Conservation (phyloP, 2,888 invertebrate genomes). For the Synanthedon vespiformis region DNA sequence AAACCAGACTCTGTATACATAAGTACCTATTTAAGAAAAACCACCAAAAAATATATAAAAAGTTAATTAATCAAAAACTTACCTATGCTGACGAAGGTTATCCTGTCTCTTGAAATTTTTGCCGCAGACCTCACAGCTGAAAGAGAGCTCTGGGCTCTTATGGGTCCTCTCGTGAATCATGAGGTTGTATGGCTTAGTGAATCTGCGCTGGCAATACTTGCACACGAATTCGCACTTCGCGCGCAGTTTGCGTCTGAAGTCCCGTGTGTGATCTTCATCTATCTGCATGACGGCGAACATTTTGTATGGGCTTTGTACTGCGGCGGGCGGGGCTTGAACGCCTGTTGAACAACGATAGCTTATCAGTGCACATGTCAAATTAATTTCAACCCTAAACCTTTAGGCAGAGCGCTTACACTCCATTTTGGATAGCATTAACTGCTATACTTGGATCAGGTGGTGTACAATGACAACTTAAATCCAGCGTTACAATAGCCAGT, state of each 20-base stretch:
- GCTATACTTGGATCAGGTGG: no score
- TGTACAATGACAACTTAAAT: no score
- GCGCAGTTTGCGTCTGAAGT: slow-evolving; percentile 89
- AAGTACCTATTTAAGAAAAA: not conserved
- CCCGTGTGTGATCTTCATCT: slow-evolving; percentile 87
- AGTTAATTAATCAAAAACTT: slow-evolving; percentile 20
- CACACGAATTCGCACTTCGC: slow-evolving; percentile 98
- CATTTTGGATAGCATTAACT: no score
- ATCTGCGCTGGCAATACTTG: slow-evolving; percentile 96
- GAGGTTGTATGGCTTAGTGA: slow-evolving; percentile 98
- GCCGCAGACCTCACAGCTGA: slow-evolving; percentile 97
- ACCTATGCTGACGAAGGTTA: slow-evolving; percentile 95
- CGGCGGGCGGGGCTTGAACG: slow-evolving; percentile 65
- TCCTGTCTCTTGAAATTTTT: slow-evolving; percentile 98
- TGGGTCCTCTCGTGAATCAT: slow-evolving; percentile 99
- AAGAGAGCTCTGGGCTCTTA: slow-evolving; percentile 95
- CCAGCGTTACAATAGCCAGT: no score
- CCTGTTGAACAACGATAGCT: slow-evolving; percentile 50
- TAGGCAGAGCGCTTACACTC: no score
- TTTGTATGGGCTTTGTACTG: slow-evolving; percentile 69
- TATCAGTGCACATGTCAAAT: slow-evolving; percentile 28
- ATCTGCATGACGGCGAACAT: slow-evolving; percentile 93
- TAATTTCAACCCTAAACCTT: not conserved
- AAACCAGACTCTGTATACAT: not conserved
- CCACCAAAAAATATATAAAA: not conserved